Evolutionary conservation across 1,140 invertebrate species (phyloP), one percentile per base, ranked within the genome.

Genomic region (Monochamus saltuarius): DNA sequence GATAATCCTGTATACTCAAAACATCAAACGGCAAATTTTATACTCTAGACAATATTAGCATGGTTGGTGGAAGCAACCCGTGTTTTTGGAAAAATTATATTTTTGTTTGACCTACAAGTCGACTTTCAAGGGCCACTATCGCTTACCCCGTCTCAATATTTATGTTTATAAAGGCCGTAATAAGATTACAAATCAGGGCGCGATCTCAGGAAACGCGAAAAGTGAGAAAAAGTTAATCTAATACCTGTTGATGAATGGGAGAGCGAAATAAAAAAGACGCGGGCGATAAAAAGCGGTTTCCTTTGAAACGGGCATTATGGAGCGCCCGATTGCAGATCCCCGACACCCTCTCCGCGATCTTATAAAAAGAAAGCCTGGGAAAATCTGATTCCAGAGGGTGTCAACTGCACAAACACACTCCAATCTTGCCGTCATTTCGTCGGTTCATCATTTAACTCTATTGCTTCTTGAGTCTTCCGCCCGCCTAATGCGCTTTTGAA

Each of bases 341-440:
- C 52, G 50, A 67, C 61, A 59, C 57, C 65, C 61, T 57, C 37
- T 50, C 53, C 52, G 42, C 9, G 19, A 9, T 63, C 57, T 53
- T 61, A 49, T 61, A 66, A 65, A 66, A 54, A 37, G 45, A 55
- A 51, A 55, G 40, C 57, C 57, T 50, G 65, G 51, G 51, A 66
- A 70, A 70, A 66, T 67, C 64, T 37, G 60, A 68, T 70, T 64
- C 62, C 66, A 67, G 66, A 67, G 66, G 68, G 68, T 70, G 64
- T 70, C 68, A 70, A 68, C 66, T 64, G 60, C 66, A 70, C 68
- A 68, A 66, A 68, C 68, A 68, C 66, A 68, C 64, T 56, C 60
- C 64, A 64, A 63, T 65, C 59, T 67, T 58, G 42, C 60, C 63
- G 61, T 69, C 65, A 69, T 69, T 69, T 69, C 59, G 52, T 59